These are phyloP conservation scores for Aepyceros melampus DNA, from an alignment of 2,113 vertebrate species.

Conservation along the genomic window DNA sequence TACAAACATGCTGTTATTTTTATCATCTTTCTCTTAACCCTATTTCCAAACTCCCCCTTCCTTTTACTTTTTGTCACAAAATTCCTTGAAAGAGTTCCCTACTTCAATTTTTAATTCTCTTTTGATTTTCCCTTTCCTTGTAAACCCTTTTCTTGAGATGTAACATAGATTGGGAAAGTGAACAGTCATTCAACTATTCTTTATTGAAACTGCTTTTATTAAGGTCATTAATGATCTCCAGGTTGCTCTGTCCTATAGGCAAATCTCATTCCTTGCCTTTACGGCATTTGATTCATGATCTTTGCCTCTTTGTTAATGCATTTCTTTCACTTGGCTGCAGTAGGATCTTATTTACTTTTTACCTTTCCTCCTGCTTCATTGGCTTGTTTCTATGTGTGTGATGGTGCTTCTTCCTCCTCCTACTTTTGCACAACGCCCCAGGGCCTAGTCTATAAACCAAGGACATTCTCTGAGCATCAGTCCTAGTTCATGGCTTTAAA, in stretches of 20 bases:
- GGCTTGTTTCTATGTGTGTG: background rate
- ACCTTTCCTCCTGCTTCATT: background rate
- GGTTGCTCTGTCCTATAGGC: background rate
- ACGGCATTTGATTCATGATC: background rate
- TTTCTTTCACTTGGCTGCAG: background rate
- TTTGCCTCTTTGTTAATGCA: background rate
- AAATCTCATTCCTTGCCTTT: background rate
- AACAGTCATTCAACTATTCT: background rate
- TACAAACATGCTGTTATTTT: background rate
- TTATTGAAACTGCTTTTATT: background rate
- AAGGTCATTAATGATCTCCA: background rate
- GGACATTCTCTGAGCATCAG: background rate
- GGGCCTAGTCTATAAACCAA: background rate
- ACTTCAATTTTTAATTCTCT: background rate
- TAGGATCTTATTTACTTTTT: background rate
- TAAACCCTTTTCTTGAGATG: background rate
- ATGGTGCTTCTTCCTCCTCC: background rate
- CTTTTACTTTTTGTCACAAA: background rate
- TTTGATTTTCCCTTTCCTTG: background rate
- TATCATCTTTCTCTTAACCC: background rate
- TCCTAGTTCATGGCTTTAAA: background rate
- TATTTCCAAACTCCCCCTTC: background rate
- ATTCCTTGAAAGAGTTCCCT: background rate
- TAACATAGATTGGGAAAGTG: background rate
- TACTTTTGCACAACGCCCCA: background rate